Evolutionary conservation across 2,113 vertebrate genomes (phyloP).

Genomic region (Macquaria ambigua): DNA sequence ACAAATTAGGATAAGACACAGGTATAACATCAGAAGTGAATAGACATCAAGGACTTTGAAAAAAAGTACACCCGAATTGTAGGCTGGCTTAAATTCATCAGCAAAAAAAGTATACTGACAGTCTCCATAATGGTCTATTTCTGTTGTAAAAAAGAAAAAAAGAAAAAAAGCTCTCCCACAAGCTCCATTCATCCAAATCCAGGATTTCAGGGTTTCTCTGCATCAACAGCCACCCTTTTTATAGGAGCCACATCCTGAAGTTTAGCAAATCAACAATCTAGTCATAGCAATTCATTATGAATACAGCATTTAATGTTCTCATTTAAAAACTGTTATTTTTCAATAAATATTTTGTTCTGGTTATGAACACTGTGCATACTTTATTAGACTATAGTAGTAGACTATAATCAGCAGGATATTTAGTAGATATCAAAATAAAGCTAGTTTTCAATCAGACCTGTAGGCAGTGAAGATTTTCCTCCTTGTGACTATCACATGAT

Average conservation of each 20-base stretch:
- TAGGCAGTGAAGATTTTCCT: not conserved
- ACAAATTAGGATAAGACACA: conserved; percentile 47
- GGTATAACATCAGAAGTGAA: conserved; percentile 37
- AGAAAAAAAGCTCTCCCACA: not conserved
- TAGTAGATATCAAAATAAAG: not conserved
- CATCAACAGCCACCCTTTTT: not conserved
- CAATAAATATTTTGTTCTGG: too few relatives aligned
- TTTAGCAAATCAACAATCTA: not conserved
- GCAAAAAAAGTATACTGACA: not conserved
- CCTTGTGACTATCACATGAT: not conserved
- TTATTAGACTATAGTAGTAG: too few relatives aligned
- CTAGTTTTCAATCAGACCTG: not conserved
- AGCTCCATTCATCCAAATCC: not conserved
- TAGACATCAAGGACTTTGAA: conserved; percentile 17
- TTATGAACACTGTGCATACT: not conserved
- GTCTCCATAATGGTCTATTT: not conserved
- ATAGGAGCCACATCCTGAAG: not conserved
- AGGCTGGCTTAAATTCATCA: conserved; percentile 2
- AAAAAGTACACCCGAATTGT: not conserved
- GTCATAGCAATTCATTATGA: not conserved
- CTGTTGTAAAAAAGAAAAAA: not conserved
- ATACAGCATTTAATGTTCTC: not conserved
- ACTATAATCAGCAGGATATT: not conserved
- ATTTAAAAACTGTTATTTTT: not conserved
- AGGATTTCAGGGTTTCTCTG: not conserved